Base-by-base conservation (phyloP, 2,888 invertebrate genomes). In the Machimus atricapillus region DNA sequence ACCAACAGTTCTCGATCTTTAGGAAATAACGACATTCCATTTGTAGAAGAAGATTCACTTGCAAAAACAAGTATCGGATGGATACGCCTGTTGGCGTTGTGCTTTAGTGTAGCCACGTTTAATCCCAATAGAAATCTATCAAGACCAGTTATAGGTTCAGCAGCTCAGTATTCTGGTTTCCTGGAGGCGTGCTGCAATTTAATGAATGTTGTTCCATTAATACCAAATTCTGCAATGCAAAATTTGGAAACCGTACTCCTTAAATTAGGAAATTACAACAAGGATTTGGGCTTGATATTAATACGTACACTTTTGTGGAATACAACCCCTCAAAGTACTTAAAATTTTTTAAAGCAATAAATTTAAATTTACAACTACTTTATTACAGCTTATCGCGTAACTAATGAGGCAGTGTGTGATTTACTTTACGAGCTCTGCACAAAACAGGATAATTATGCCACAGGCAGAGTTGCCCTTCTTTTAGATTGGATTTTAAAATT, bases 51-150 rank as follows among this genome's bases (percentile, higher is more conserved):
- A 46, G 93, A 92, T 88, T 90, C 91, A 0, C 91, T 92, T 89
- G 91, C 93, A n/a, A 93, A 92, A 88, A 92, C 93, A 90, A 96
- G 97, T 91, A 94, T 97, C 91, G 96, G 97, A 88, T 98, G 98
- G 98, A 94, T 97, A 89, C 94, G 96, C 88, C 94, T 98, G 88
- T 93, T 98, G 74, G 95, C 97, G 89, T 96, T 96, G 90, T 97
- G 97, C 90, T 94, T 97, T 88, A 95, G 95, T 82, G 93, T 92
- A 9, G 91, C 92, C 7, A 91, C 91, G 2, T 88, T 91, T 76
- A 91, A 91, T 88, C 90, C 91, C 0, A 92, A 92, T 73, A 90
- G 90, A 58, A 91, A 92, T 87, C 87, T 93, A 66, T 90, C 90
- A 7, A 92, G 92, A 2, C 93, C 94, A 89, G 93, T 95, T 31